Percentiles rank a stretch among this genome's conserved stretches.
Conservation (phyloP, 1,140 invertebrate species). For the Camponotus pennsylvanicus region DNA sequence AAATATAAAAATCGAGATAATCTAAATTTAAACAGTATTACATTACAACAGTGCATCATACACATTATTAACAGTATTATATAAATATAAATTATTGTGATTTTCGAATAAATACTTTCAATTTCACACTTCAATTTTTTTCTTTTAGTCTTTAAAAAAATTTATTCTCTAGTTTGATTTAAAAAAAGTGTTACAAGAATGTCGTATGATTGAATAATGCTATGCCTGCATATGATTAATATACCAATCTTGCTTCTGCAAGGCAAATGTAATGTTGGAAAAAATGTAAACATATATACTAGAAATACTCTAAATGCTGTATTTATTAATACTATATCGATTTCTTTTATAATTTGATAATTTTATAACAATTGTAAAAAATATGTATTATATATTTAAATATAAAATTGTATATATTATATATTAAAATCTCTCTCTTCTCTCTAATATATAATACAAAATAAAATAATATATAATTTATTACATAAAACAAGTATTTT, state of each 20-base stretch:
- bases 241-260: constrained; percentile 25
- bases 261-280: constrained; percentile 36
- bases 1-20: neutral
- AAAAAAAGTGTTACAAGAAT: too few species aligned
- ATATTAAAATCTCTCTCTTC: too few species aligned
- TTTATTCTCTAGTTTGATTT: neutral
- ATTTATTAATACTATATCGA: neutral
- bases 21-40: neutral
- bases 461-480: too few species aligned
- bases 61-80: too few species aligned
- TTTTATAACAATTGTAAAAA: neutral
- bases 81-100: neutral
- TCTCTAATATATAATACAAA: too few species aligned
- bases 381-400: neutral
- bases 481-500: neutral
- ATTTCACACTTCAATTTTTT: neutral
- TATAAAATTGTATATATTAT: too few species aligned
- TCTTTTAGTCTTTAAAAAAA: neutral
- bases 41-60: too few species aligned
- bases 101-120: neutral
- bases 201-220: neutral
- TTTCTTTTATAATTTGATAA: neutral
- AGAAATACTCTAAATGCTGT: constrained; percentile 53
- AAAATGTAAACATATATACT: constrained; percentile 20
- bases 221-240: neutral